Base-by-base conservation (phyloP, 2,888 invertebrate genomes). In the Stenolophus ochropezus region DNA sequence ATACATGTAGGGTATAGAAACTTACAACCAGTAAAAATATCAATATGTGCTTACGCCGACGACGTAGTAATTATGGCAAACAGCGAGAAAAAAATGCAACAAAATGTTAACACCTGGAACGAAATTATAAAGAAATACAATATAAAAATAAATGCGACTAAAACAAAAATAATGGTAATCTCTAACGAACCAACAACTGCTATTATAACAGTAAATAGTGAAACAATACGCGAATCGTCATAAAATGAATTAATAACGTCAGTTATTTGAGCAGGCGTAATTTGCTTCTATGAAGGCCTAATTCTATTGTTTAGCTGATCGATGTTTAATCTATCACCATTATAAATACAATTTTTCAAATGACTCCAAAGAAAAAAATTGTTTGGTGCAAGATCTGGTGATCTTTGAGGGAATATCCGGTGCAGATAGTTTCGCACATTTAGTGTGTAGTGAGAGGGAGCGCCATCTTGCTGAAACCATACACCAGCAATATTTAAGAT, bases 291-390 rank as follows among this genome's bases (percentile, higher is more conserved):
- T 3, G n/a, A 1, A 3, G 2, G n/a, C 1, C 49, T 83, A 21
- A 21, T 61, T 79, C 16, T 58, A 4, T 58, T 20, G 16, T 18
- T 58, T 58, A 20, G 20, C 2, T 23, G 58, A 4, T 58, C 74
- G 4, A 49, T 49, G 53, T 82, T 71, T 27, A 42, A 14, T 8
- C 33, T 53, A 21, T 74, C 51, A 82, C 21, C 61, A 56, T 53
- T 56, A 82, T 14, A 75, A 77, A 23, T 61, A 4, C n/a, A 3
- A 23, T 20, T 23, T 53, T 42, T 20, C 1, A 53, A 47, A n/a
- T 81, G 18, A 4, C 20, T 8, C 25, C 27, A 23, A 61, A 61
- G 61, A 61, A 49, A 49, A 5, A 49, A 14, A 49, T 49, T 8
- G 5, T 74, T 76, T 56, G 51, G 14, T 76, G 76, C 49, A 49